These are phyloP conservation scores for Griposia aprilina DNA, from an alignment of 2,888 invertebrate genomes.

Conservation along the genomic window DNA sequence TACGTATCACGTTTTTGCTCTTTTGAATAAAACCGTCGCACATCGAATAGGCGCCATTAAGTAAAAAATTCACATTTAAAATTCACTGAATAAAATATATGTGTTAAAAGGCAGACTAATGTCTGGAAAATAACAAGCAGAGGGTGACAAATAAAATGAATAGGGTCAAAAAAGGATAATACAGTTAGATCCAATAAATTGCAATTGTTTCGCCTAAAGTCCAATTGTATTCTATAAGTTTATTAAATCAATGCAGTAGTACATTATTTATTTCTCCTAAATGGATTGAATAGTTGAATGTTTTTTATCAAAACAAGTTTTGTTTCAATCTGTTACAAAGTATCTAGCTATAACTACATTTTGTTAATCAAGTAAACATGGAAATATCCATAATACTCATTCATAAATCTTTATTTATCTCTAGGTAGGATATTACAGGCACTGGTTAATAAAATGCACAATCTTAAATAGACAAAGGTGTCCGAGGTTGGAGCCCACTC, in stretches of 20 bases:
- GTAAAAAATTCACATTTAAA: conserved; percentile 7
- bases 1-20: conserved; percentile 1
- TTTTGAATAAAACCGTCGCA: conserved; percentile 12
- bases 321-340: neutral
- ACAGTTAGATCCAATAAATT: neutral
- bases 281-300: neutral
- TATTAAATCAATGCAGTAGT: neutral
- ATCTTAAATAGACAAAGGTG: neutral
- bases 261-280: neutral
- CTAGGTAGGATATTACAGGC: too few relatives aligned
- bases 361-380: neutral
- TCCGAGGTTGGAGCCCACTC: too few relatives aligned
- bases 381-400: neutral
- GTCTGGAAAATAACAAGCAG: conserved; percentile 4
- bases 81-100: conserved; percentile 30
- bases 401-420: too few relatives aligned
- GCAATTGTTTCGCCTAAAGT: neutral
- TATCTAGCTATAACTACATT: too few relatives aligned
- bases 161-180: conserved; percentile 8
- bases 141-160: conserved; percentile 26
- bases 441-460: neutral
- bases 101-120: conserved; percentile 8
- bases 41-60: conserved; percentile 17
- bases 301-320: neutral
- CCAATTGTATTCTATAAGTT: neutral